phyloP scores from a whole-genome alignment of 2,797 vertebrate species.

The Phalanger gymnotis region DNA sequence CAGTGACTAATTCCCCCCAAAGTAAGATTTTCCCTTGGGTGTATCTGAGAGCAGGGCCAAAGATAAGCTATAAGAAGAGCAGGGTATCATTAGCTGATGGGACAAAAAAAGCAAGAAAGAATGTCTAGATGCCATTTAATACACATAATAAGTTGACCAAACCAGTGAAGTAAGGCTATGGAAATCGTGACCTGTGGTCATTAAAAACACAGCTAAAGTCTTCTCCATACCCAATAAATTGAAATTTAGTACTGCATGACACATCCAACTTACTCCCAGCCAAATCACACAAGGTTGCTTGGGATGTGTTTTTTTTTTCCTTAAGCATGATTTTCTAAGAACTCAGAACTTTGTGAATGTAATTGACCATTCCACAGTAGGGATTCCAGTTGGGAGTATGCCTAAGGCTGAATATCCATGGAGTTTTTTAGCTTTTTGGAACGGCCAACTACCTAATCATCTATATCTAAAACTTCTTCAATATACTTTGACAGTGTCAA shows the following conservation, averaged over 20 bases:
- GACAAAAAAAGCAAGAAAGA: not conserved
- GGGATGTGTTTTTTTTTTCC: conserved; percentile 39
- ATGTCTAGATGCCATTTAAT: conserved; percentile 38
- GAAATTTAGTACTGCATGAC: conserved; percentile 72
- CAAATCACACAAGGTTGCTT: conserved; percentile 9
- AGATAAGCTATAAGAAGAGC: conserved; percentile 49
- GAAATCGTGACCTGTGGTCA: conserved; percentile 62
- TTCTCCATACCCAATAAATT: conserved; percentile 50
- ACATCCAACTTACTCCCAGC: conserved; percentile 35
- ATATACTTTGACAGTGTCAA: conserved; percentile 56
- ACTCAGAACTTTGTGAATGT: conserved; percentile 60
- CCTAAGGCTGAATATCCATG: conserved; percentile 25
- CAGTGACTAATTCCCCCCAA: conserved; percentile 18
- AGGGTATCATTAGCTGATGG: conserved; percentile 46
- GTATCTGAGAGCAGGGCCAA: conserved; percentile 48
- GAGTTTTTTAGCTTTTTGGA: conserved; percentile 49
- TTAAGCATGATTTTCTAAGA: conserved; percentile 74
- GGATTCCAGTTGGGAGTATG: conserved; percentile 67
- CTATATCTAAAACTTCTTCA: conserved; percentile 57
- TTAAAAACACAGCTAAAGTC: conserved; percentile 48
- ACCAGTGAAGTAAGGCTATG: conserved; percentile 42
- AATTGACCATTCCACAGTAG: conserved; percentile 49
- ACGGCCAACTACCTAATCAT: conserved; percentile 52
- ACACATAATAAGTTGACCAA: conserved; percentile 62
- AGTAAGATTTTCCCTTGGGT: conserved; percentile 22